phyloP scores from a whole-genome alignment of 2,888 invertebrate species.

The Ceratothoa steindachneri region DNA sequence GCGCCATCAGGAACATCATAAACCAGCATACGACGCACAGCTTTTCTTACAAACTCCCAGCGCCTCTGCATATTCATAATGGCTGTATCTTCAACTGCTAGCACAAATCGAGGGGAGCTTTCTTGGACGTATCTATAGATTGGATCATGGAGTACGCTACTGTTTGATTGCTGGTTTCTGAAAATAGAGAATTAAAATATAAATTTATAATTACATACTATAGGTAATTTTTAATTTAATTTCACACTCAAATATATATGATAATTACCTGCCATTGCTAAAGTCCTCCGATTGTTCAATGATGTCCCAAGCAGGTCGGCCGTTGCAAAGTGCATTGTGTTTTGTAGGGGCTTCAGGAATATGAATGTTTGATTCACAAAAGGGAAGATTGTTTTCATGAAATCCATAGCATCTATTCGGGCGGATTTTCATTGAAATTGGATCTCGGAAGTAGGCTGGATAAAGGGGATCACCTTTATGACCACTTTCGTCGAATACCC shows the following conservation, averaged over 20 bases:
- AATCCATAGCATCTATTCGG: slow-evolving; percentile 30
- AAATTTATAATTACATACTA: slow-evolving; percentile 1
- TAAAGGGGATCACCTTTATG: slow-evolving; percentile 60
- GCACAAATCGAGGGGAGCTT: slow-evolving; percentile 35
- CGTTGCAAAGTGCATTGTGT: slow-evolving; percentile 53
- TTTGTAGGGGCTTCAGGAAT: slow-evolving; percentile 50
- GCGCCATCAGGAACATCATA: slow-evolving; percentile 57
- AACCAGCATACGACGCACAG: slow-evolving; percentile 61
- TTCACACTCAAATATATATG: background rate
- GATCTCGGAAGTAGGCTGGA: slow-evolving; percentile 57
- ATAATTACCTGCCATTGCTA: slow-evolving; percentile 30
- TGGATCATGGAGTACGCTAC: slow-evolving; percentile 30
- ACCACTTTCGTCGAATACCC: slow-evolving; percentile 65
- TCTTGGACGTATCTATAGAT: slow-evolving; percentile 38
- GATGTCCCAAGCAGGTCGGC: slow-evolving; percentile 52
- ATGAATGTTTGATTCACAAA: slow-evolving; percentile 61
- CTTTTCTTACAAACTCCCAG: slow-evolving; percentile 60
- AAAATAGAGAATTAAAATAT: slow-evolving; percentile 12
- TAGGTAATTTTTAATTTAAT: background rate
- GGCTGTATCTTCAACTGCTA: slow-evolving; percentile 45
- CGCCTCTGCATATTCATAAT: slow-evolving; percentile 55
- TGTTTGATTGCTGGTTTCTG: slow-evolving; percentile 38
- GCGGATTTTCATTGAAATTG: slow-evolving; percentile 17
- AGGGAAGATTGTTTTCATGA: slow-evolving; percentile 49
- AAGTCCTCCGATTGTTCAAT: slow-evolving; percentile 52